Evolutionary conservation across 2,797 vertebrate genomes (phyloP).

Genomic region (Propithecus deckenii): DNA sequence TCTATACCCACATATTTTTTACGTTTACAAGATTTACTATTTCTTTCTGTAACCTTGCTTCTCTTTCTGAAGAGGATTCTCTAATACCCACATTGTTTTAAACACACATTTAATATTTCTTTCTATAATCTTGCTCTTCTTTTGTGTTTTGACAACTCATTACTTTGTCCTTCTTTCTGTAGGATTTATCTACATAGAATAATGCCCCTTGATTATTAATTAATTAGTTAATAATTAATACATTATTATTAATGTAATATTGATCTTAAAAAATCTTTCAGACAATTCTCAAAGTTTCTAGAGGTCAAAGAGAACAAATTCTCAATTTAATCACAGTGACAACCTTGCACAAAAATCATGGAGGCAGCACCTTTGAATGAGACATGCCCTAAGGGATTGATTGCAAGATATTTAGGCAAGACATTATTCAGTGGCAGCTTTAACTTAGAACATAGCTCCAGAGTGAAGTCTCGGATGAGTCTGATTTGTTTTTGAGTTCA

Average conservation of each 20-base stretch:
- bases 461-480: conserved; percentile 22
- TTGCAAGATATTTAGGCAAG: background rate
- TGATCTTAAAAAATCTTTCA: background rate
- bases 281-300: conserved; percentile 25
- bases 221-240: background rate
- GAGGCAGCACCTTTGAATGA: background rate
- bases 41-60: background rate
- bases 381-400: background rate
- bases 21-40: background rate
- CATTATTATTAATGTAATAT: background rate
- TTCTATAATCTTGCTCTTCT: background rate
- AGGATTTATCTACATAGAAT: background rate
- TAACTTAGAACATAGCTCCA: background rate
- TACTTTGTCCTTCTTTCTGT: background rate
- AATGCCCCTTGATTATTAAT: background rate
- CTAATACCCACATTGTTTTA: background rate
- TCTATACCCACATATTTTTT: background rate
- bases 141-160: background rate
- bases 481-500: conserved; percentile 46
- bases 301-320: conserved; percentile 25
- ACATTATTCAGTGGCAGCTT: background rate
- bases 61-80: conserved; percentile 24
- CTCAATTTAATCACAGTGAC: background rate
- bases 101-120: background rate
- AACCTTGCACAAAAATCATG: background rate